phyloP scores from a whole-genome alignment of 2,888 invertebrate species.

The Sphecodes monilicornis region DNA sequence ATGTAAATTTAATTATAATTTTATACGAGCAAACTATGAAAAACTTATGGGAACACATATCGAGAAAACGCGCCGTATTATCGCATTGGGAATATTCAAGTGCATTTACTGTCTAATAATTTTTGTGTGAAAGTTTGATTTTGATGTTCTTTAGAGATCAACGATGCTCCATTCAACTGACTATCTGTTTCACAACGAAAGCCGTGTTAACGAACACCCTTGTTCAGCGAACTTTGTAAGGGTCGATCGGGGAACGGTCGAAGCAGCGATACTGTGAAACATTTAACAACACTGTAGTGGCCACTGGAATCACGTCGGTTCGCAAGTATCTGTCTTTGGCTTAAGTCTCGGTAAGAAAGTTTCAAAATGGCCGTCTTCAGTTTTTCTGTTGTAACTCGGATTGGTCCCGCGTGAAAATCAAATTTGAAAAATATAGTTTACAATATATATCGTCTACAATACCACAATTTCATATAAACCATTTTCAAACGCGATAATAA shows the following conservation, averaged over 20 bases:
- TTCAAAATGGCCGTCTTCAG: neutral
- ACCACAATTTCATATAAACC: neutral
- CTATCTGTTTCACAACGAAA: neutral
- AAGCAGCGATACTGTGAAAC: neutral
- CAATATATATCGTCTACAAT: neutral
- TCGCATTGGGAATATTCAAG: too few species aligned
- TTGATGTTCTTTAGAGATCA: neutral
- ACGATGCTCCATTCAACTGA: neutral
- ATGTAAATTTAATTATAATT: too few species aligned
- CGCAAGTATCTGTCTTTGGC: neutral
- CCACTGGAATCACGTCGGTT: neutral
- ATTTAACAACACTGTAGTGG: slow-evolving; percentile 6
- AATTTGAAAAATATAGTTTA: neutral
- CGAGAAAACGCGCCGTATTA: neutral
- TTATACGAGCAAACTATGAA: too few species aligned
- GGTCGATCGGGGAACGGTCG: neutral
- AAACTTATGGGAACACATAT: too few species aligned
- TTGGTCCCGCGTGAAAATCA: neutral
- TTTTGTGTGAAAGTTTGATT: neutral
- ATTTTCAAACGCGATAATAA: neutral
- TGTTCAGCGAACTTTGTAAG: neutral
- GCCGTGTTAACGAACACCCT: neutral
- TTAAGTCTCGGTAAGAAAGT: neutral
- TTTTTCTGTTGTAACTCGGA: neutral
- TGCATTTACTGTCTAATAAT: neutral